Conservation (phyloP, 2,113 vertebrate species). For the Melospiza melodia region DNA sequence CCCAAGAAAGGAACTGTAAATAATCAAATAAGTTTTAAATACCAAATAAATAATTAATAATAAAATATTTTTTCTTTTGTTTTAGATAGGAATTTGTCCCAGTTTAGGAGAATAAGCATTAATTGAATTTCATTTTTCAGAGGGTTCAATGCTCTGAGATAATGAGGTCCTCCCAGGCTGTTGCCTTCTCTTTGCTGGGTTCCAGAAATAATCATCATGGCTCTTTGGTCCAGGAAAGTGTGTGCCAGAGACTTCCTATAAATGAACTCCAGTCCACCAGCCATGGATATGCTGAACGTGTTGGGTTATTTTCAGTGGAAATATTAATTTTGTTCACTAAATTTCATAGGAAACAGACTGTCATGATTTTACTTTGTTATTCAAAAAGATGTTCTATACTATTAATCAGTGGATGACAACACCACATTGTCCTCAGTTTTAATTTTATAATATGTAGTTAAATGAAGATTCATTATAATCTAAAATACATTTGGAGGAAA, state of each 20-base stretch:
- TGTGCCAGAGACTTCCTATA: neutral
- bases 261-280: neutral
- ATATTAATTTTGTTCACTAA: neutral
- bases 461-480: neutral
- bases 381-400: neutral
- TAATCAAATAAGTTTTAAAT: neutral
- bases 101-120: neutral
- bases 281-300: neutral
- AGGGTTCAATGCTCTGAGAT: neutral
- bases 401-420: neutral
- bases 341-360: neutral
- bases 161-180: neutral
- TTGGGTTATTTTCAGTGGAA: neutral
- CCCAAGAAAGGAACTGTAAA: neutral
- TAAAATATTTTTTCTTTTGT: neutral
- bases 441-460: neutral
- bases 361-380: neutral
- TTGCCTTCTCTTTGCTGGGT: neutral
- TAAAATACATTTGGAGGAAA: neutral
- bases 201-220: neutral
- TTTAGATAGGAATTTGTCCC: neutral
- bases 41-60: neutral
- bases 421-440: neutral
- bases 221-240: neutral
- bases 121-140: neutral